Conservation (phyloP, 1,140 invertebrate species). For the Chrysopa pallens region DNA sequence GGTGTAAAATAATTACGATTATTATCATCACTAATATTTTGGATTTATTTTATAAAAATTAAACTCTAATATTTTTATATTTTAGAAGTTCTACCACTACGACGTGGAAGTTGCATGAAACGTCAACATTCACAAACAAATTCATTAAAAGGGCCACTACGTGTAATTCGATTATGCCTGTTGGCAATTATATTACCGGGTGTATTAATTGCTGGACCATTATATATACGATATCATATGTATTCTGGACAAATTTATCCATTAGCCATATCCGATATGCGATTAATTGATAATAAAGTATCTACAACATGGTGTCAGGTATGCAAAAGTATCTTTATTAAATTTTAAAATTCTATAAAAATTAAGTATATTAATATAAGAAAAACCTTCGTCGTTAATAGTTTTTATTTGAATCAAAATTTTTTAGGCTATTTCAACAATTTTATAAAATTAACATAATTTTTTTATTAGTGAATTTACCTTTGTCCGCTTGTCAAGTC, state of each 20-base stretch:
- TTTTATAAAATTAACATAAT: too few species aligned
- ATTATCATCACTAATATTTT: too few species aligned
- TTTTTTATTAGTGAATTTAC: too few species aligned
- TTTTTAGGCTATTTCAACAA: too few species aligned
- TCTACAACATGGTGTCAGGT: conserved; percentile 68
- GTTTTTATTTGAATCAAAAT: too few species aligned
- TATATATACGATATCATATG: conserved; percentile 47
- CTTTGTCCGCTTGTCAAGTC: too few species aligned
- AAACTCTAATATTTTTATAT: too few species aligned
- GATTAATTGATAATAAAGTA: conserved; percentile 46
- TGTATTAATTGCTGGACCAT: conserved; percentile 40
- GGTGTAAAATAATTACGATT: too few species aligned
- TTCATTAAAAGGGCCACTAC: conserved; percentile 33
- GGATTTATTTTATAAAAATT: too few species aligned
- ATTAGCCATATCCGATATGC: conserved; percentile 56
- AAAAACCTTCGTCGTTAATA: too few species aligned
- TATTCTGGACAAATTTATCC: conserved; percentile 50
- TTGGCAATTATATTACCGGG: conserved; percentile 43
- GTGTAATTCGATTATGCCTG: conserved; percentile 38
- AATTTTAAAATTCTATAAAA: too few species aligned
- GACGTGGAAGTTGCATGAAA: conserved; percentile 10
- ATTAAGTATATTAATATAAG: too few species aligned
- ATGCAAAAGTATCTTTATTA: conserved; percentile 7
- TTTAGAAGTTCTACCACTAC: not conserved
- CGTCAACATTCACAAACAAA: conserved; percentile 26